Conservation (phyloP, 2,113 vertebrate genomes). For the Taurulus bubalis region DNA sequence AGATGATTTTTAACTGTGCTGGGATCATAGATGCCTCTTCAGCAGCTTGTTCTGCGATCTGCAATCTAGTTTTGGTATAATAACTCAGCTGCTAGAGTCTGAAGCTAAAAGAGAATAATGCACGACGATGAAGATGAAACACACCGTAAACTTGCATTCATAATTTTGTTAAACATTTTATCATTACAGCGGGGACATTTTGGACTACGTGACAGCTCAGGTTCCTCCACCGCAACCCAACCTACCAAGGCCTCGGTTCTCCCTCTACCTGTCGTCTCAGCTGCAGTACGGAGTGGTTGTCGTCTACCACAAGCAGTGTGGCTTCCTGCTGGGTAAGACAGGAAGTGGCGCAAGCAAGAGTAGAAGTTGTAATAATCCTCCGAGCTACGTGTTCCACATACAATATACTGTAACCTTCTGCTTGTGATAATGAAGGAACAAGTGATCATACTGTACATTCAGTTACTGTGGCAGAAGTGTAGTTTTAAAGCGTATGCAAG, state of each 20-base stretch:
- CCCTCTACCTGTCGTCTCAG: slow-evolving; percentile 89
- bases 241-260: slow-evolving; percentile 84
- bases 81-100: not conserved
- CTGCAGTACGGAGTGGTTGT: slow-evolving; percentile 88
- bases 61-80: not conserved
- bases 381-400: not conserved
- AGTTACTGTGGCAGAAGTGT: not conserved
- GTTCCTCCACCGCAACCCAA: slow-evolving; percentile 75
- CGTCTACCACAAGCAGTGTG: slow-evolving; percentile 87
- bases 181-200: slow-evolving; percentile 81
- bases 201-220: slow-evolving; percentile 84
- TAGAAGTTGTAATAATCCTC: not conserved
- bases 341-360: not conserved
- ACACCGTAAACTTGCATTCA: not conserved
- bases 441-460: not conserved
- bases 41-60: not conserved
- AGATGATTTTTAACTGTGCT: not conserved
- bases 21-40: not conserved
- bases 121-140: not conserved
- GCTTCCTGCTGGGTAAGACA: slow-evolving; percentile 84
- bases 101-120: not conserved
- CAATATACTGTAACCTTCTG: slow-evolving; percentile 1
- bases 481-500: not conserved
- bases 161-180: slow-evolving; percentile 14
- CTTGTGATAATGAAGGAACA: not conserved